These are phyloP conservation scores for Actinopyga echinites DNA, from an alignment of 53 echinoderm and acorn worm species.

Conservation along the genomic window DNA sequence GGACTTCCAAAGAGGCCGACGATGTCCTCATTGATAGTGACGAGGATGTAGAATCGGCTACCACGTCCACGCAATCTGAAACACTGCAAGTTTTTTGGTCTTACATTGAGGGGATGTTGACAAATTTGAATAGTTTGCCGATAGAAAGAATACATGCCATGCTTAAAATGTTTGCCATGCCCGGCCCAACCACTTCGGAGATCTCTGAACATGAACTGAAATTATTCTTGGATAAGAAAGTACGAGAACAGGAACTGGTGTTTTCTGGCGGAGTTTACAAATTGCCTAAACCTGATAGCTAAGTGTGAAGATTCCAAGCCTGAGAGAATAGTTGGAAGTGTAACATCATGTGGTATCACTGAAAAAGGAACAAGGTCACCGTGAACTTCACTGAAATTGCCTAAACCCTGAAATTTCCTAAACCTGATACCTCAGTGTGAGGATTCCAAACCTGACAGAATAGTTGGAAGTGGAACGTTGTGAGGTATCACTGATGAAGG, in stretches of 20 bases:
- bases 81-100: constrained; percentile 96
- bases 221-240: constrained; percentile 86
- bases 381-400: no score
- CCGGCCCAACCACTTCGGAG: constrained; percentile 81
- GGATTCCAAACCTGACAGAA: no score
- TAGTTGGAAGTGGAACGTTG: no score
- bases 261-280: constrained; percentile 86
- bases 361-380: no score
- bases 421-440: no score
- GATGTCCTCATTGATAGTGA: constrained; percentile 86
- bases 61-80: constrained; percentile 84
- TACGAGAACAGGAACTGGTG: constrained; percentile 80
- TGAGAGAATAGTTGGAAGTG: no score
- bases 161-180: constrained; percentile 98
- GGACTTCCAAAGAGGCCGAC: constrained; percentile 66
- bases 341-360: no score
- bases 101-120: constrained; percentile 97
- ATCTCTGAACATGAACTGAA: constrained; percentile 85
- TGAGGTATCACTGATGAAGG: no score
- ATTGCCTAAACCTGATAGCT: constrained; percentile 64
- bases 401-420: no score
- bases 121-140: constrained; percentile 83
- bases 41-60: constrained; percentile 92
- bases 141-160: constrained; percentile 91
- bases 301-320: no score